Conservation (phyloP, 2,797 vertebrate species). For the Sebastes cheni region DNA sequence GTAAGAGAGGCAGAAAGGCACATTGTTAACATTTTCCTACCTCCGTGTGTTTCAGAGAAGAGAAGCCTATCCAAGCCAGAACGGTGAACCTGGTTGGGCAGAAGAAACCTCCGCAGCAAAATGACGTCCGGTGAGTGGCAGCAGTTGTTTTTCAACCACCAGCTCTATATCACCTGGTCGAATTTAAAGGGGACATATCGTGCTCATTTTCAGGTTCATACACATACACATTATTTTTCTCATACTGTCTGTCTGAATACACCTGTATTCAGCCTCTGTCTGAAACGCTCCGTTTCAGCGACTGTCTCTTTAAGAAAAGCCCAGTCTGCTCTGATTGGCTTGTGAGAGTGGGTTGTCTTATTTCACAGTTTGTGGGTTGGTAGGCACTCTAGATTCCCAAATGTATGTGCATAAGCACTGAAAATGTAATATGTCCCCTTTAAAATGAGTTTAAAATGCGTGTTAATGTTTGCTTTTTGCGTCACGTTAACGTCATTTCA, state of each 20-base stretch:
- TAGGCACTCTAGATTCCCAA: not conserved
- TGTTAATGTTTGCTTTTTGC: not conserved
- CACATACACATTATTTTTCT: not conserved
- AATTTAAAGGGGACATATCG: not conserved
- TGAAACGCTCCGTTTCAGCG: not conserved
- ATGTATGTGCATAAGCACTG: not conserved
- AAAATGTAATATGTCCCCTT: not conserved
- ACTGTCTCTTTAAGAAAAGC: not conserved
- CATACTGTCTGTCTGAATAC: not conserved
- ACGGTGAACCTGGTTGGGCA: slow-evolving; percentile 86
- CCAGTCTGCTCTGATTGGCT: no score
- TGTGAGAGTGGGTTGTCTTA: not conserved
- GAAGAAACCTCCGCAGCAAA: slow-evolving; percentile 85
- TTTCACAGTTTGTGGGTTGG: not conserved
- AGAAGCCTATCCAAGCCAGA: slow-evolving; percentile 85
- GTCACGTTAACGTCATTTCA: slow-evolving; percentile 12
- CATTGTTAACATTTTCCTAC: slow-evolving; percentile 12
- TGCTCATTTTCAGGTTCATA: not conserved
- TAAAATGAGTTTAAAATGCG: not conserved
- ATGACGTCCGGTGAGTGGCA: slow-evolving; percentile 83
- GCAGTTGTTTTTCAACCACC: not conserved
- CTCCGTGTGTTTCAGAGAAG: slow-evolving; percentile 80
- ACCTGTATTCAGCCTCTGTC: not conserved
- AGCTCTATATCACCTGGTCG: not conserved
- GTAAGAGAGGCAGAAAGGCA: not conserved